Evolutionary conservation across 2,888 invertebrate species (phyloP), one percentile per base, ranked within the genome.

Genomic region (Mycalesis mineus): DNA sequence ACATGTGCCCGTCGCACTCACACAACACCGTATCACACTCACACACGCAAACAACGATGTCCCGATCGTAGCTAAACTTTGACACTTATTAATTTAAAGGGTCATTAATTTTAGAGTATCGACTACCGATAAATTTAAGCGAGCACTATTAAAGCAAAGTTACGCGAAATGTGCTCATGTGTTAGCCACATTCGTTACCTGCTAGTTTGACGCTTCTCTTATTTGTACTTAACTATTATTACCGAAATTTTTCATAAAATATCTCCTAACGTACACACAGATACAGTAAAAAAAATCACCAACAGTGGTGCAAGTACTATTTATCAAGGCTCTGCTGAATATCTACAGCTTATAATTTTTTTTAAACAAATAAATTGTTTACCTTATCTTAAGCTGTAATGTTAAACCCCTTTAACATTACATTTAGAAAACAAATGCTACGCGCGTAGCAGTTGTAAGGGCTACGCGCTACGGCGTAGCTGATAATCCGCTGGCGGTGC

Each of bases 71-170:
- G 75, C 72, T 75, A 75, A 84, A 86, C 82, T 88, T 87, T 81
- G 82, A 84, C 82, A 85, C 84, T 84, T 86, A 85, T 85, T 85
- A 81, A 85, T 87, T 84, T 85, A 81, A 84, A 78, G 82, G 79
- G 71, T 78, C 85, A 80, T 87, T 87, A 85, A 82, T 81, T 82
- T 78, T 73, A 73, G 71, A 78, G 75, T 66, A 70, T 73, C 71
- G 68, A 73, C 75, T 70, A 71, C 68, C 71, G 70, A 72, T 73
- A 70, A 69, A 72, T 65, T 67, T 67, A 59, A 63, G 52, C 62
- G 57, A 61, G 64, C 63, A 65, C 65, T 65, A 67, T 63, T 52
- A 59, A 56, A 55, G 42, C 48, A 55, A 62, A 62, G 37, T 62
- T 50, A 55, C 41, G 44, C 44, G 41, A 45, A 57, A 57, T 33